Conservation (phyloP, 1,140 invertebrate genomes). For the Holcopasites calliopsidis region DNA sequence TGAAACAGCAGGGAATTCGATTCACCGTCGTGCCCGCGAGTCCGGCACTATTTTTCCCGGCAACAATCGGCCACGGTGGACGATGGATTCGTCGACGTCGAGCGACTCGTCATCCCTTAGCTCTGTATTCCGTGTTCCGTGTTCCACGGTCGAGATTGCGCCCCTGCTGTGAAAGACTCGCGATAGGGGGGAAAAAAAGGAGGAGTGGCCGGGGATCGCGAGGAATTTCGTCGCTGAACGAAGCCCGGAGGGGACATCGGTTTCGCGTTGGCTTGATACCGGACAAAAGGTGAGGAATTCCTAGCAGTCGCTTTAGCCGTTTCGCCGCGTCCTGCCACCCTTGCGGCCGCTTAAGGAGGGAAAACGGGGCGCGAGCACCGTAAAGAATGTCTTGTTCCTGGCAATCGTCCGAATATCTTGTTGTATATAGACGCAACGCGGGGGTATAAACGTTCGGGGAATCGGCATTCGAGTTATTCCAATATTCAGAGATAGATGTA, state of each 20-base stretch:
- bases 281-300: conserved; percentile 68
- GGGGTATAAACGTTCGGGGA: conserved; percentile 60
- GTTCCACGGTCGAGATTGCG: conserved; percentile 7
- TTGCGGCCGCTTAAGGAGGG: conserved; percentile 29
- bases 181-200: background rate
- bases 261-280: conserved; percentile 49
- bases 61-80: background rate
- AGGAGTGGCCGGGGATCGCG: conserved; percentile 45
- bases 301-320: conserved; percentile 55
- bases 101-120: conserved; percentile 14
- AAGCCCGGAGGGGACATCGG: conserved; percentile 68
- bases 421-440: conserved; percentile 50
- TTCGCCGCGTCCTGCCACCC: conserved; percentile 5
- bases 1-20: conserved; percentile 50
- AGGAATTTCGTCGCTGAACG: conserved; percentile 61
- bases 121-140: background rate
- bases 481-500: conserved; percentile 75
- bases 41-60: conserved; percentile 25
- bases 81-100: conserved; percentile 43
- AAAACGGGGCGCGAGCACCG: conserved; percentile 37
- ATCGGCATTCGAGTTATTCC: conserved; percentile 71
- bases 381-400: conserved; percentile 72
- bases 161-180: conserved; percentile 14
- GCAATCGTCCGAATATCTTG: conserved; percentile 67
- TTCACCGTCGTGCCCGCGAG: conserved; percentile 22